phyloP scores from a whole-genome alignment of 2,888 invertebrate species.

The Seira ritae region DNA sequence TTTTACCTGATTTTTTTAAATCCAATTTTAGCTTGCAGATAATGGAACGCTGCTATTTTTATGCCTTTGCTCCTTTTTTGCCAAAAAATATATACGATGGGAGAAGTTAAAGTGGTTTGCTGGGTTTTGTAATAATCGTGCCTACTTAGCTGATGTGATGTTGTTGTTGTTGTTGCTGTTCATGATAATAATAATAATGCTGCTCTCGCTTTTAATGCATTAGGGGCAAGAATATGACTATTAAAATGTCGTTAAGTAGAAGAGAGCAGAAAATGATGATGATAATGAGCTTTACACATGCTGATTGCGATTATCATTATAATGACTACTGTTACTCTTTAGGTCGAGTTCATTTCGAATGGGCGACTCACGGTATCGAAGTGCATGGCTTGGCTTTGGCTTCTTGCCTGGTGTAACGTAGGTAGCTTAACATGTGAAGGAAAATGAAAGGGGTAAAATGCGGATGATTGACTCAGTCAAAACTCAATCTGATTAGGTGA shows the following conservation, averaged over 20 bases:
- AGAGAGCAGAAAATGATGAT: not conserved
- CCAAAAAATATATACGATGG: not conserved
- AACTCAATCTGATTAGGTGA: too few species aligned
- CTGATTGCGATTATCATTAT: not conserved
- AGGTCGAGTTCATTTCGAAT: too few species aligned
- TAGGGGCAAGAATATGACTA: not conserved
- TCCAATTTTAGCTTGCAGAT: not conserved
- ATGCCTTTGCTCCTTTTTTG: not conserved
- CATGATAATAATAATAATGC: not conserved
- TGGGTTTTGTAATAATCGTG: too few species aligned
- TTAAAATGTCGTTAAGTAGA: conserved; percentile 5
- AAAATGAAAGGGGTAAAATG: too few species aligned
- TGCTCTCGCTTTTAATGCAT: not conserved
- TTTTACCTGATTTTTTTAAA: conserved; percentile 38
- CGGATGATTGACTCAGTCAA: too few species aligned
- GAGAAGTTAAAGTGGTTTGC: not conserved
- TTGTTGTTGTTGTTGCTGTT: not conserved
- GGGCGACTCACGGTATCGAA: too few species aligned
- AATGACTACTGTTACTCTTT: too few species aligned
- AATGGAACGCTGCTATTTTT: not conserved
- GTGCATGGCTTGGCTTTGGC: too few species aligned
- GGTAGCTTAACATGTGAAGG: too few species aligned
- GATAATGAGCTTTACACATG: conserved; percentile 1
- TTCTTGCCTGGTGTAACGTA: too few species aligned
- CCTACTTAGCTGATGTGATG: not conserved